Percentiles rank a stretch among this genome's conserved stretches.
These are phyloP conservation scores for Boloria selene DNA, from an alignment of 2,888 invertebrate species.

Conservation along the genomic window DNA sequence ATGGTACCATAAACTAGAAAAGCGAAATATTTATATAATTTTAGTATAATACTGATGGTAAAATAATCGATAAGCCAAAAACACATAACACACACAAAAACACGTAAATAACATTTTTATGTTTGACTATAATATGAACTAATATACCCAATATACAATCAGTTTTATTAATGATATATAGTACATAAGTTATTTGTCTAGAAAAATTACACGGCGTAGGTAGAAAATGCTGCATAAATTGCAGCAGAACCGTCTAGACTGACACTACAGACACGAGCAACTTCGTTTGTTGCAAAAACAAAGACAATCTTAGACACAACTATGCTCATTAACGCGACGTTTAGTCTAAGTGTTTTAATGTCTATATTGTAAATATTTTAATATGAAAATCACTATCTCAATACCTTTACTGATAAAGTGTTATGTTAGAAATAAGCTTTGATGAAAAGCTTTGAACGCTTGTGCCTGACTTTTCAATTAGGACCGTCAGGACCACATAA, in stretches of 20 bases:
- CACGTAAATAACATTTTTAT: too few species aligned
- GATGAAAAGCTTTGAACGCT: constrained; percentile 22
- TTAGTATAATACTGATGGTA: too few species aligned
- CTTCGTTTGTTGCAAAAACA: constrained; percentile 44
- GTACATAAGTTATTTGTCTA: constrained; percentile 26
- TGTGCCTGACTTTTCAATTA: constrained; percentile 27
- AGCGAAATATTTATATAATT: too few species aligned
- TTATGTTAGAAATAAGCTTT: constrained; percentile 11
- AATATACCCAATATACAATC: too few species aligned
- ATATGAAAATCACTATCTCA: not conserved
- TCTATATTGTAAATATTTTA: not conserved
- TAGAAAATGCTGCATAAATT: constrained; percentile 30
- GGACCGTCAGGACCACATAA: constrained; percentile 9
- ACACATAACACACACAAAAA: too few species aligned
- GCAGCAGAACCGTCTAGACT: constrained; percentile 46
- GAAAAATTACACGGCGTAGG: constrained; percentile 23
- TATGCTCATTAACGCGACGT: constrained; percentile 54
- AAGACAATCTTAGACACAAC: constrained; percentile 48
- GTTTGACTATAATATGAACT: too few species aligned
- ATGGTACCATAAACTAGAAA: too few species aligned
- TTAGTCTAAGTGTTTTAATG: constrained; percentile 22
- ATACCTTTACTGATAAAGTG: not conserved
- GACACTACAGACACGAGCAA: constrained; percentile 45
- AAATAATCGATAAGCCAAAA: too few species aligned
- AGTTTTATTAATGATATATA: constrained; percentile 7